Evolutionary conservation across 2,113 vertebrate genomes (phyloP).

Genomic region (Hiodon alosoides): DNA sequence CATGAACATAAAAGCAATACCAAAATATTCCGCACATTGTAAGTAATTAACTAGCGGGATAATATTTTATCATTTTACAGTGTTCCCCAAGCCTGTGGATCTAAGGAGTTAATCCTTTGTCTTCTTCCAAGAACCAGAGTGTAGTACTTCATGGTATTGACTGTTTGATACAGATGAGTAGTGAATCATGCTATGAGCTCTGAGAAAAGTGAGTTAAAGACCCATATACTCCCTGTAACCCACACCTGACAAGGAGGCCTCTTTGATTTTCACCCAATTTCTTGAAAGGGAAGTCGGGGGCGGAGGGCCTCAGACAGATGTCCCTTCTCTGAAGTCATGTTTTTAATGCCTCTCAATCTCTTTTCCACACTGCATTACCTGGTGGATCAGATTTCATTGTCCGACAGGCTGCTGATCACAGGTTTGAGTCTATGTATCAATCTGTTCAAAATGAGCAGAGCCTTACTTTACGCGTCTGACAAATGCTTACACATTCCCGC

Average conservation of each 20-base stretch:
- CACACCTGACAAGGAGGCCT: neutral
- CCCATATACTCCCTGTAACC: neutral
- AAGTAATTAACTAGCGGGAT: too few relatives aligned
- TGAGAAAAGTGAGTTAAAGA: constrained; percentile 5
- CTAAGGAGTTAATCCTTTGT: neutral
- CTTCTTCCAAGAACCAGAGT: neutral
- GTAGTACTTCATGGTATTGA: neutral
- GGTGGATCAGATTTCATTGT: neutral
- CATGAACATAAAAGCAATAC: too few relatives aligned
- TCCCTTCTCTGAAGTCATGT: neutral
- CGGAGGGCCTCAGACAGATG: neutral
- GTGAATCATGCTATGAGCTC: neutral
- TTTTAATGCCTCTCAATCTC: neutral
- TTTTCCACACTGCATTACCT: neutral
- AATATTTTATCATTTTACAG: neutral
- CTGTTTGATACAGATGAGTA: neutral
- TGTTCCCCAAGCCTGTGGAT: neutral
- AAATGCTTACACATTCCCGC: neutral
- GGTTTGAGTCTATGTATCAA: neutral
- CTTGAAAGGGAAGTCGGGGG: neutral
- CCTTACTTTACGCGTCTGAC: too few relatives aligned
- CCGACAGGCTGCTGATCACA: neutral
- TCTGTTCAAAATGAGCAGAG: too few relatives aligned
- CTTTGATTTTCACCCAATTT: neutral
- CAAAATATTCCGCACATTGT: too few relatives aligned